Evolutionary conservation across 2,113 vertebrate species (phyloP), one percentile per base, ranked within the genome.

Genomic region (Microcebus ravelobensis): DNA sequence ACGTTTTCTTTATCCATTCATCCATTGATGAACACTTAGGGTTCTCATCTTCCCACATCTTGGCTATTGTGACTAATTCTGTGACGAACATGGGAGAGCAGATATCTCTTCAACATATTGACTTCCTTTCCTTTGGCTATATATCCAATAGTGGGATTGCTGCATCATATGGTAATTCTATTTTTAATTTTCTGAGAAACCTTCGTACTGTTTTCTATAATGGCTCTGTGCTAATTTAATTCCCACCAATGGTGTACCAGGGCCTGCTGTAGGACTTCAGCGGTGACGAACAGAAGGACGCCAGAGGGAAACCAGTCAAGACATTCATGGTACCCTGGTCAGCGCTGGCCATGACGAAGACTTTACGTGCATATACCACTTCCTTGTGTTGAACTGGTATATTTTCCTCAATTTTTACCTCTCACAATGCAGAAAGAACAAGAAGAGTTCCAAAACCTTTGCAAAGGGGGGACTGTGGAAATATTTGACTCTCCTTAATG

Each of bases 401-500:
- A 91, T 97, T 55, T 98, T 98, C 1, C 20, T 99, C 36, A 48
- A 95, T 91, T 98, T 97, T 34, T 96, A 96, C 11, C 84, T 98
- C 96, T 42, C 79, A 7, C 39, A 89, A 0, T 0, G 93, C 5
- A 85, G 50, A 95, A 13, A 55, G 42, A 82, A 96, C 71, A 89
- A 93, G 0, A 34, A 23, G 88, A 97, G 97, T 67, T 73, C 82
- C 80, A 95, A 96, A 96, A 25, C 98, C 79, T 97, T 98, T 82
- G 79, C 67, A 59, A 98, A 98, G 0, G 98, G 98, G n/a, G 98
- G 98, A 68, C 98, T 95, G 50, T 99, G 98, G 98, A 99, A 99
- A 87, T 99, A 98, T 90, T 93, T 99, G 98, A 99, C 99, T 34
- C 68, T 99, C 25, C 98, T 99, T 96, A 99, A 99, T 97, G 98